Base-by-base conservation (phyloP, 2,888 invertebrate species). In the Megamerina dolium region DNA sequence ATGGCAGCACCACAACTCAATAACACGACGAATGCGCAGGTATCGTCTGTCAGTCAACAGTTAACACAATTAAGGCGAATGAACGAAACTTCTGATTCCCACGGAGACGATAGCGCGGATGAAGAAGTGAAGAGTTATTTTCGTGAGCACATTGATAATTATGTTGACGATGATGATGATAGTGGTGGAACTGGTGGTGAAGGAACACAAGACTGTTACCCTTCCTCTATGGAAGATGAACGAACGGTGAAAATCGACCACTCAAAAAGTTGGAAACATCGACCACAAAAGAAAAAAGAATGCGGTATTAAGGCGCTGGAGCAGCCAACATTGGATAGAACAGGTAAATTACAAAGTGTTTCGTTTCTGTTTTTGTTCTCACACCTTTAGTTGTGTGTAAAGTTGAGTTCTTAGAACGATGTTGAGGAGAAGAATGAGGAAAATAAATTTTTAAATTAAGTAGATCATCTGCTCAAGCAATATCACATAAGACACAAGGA, bases 41-140 rank as follows among this genome's bases (percentile, higher is more conserved):
- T 65, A 10, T 60, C n/a, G n/a, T n/a, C 64, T 1, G 58, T 70
- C 0, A 69, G 64, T 34, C 68, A 71, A 35, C 72, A 72, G 42
- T 37, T 71, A 32, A 63, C 68, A 3, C 68, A 70, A 17, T 36
- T 72, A 38, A 53, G 68, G 3, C 53, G 66, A 3, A 58, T 72
- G 23, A 69, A 70, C 43, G 70, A 72, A 37, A 61, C 63, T 5
- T 64, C 68, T 5, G 67, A 63, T 42, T 76, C 68, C 23, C 70
- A 75, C 46, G 60, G 60, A 16, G 67, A 63, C 37, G 78, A 73
- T 27, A 72, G 74, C 41, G 78, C 79, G 4, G 80, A 80, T 55
- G 79, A 79, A 56, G 80, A 80, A 60, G 80, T 80, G 1, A 75
- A 78, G 53, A 73, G 73, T 3, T 74, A 78, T 57, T 77, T 78